Base-by-base conservation (phyloP, 37 sponge, comb jelly and placozoan genomes). In the Chondrosia reniformis region DNA sequence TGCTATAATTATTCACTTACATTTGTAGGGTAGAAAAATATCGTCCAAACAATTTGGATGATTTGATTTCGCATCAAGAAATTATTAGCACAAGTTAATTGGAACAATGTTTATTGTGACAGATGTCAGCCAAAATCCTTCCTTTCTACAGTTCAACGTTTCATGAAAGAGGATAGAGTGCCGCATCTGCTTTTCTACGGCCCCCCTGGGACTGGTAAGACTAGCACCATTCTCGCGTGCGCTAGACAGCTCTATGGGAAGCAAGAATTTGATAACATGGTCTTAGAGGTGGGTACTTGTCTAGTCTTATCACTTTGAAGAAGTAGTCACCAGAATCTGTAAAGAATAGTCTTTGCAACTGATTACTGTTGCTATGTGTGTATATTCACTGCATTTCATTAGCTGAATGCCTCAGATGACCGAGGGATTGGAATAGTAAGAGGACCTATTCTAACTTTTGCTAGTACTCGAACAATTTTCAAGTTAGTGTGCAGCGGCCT, bases 391-490 rank as follows among this genome's bases (percentile, higher is more conserved):
- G 13, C 25, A 8, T 78, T 19, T n/a, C 36, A 61, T 15, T 54
- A 91, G 84, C 83, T 98, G 80, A 98, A 98, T 81, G 99, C 99
- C 17, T 98, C 99, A 3, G 99, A 98, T 76, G 99, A 98, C 75
- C 62, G 99, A 75, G 99, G 99, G 8, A 98, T 98, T 64, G 99
- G 91, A 8, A 93, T 93, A n/a, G 99, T 98, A 24, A 63, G 99
- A 34, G 95, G 96, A 28, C 80, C 86, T 28, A 84, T 98, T 17
- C 73, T 95, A 15, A 95, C 73, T 62, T 98, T 98, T 82, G 99
- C 99, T 63, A 93, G 96, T 69, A 98, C 99, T 30, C 65, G 87
- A 46, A 79, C 99, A 19, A 90, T 98, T 24, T 98, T 98, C 75
- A 63, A 52, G 85, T 84, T 30, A 39, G 83, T n/a, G n/a, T n/a